Conservation (phyloP, 2,888 invertebrate genomes). For the Brenthis daphne region DNA sequence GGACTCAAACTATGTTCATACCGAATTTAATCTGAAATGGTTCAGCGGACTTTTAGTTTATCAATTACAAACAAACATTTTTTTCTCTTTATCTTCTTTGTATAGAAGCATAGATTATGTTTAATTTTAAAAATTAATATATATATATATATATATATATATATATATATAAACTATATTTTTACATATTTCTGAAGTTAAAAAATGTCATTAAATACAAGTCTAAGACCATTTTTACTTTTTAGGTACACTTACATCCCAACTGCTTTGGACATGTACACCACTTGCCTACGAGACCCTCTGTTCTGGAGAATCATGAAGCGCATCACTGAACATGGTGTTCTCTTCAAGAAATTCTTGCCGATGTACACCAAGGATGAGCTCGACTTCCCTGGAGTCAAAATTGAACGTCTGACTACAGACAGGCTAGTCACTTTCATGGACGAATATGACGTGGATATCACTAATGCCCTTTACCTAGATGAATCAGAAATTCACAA, state of each 20-base stretch:
- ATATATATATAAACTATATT: too few species aligned
- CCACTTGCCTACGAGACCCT: slow-evolving; percentile 87
- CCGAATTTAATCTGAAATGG: too few species aligned
- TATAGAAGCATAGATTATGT: too few species aligned
- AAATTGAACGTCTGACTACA: slow-evolving; percentile 82
- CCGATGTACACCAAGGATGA: slow-evolving; percentile 83
- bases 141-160: too few species aligned
- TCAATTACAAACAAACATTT: too few species aligned
- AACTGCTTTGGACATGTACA: slow-evolving; percentile 84
- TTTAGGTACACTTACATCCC: slow-evolving; percentile 77
- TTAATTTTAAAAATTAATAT: too few species aligned
- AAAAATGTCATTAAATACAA: neutral
- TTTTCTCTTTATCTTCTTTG: too few species aligned
- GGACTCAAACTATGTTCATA: too few species aligned
- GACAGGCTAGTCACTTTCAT: slow-evolving; percentile 87
- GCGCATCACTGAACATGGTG: slow-evolving; percentile 80
- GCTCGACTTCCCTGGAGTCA: slow-evolving; percentile 84
- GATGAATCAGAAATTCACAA: slow-evolving; percentile 74
- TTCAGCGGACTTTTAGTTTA: too few species aligned
- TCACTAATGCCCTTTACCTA: slow-evolving; percentile 83
- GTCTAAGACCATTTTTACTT: slow-evolving; percentile 27
- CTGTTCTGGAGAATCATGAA: slow-evolving; percentile 87
- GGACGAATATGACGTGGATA: slow-evolving; percentile 85
- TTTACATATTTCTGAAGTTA: neutral
- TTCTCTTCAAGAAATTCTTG: slow-evolving; percentile 82